These are phyloP conservation scores for Crematogaster levior DNA, from an alignment of 2,888 invertebrate species.

Conservation along the genomic window DNA sequence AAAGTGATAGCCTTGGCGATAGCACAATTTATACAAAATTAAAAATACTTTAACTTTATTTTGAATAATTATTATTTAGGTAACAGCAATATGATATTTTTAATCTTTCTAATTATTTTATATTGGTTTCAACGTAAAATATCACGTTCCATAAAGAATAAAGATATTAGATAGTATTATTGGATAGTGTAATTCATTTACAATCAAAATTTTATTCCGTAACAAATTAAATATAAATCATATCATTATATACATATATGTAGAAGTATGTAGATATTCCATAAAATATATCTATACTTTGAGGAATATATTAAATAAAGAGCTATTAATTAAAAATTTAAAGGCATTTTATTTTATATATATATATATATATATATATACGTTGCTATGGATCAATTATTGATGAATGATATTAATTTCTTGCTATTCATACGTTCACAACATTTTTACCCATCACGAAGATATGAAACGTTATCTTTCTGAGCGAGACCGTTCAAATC, in stretches of 20 bases:
- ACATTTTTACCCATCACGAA: not conserved
- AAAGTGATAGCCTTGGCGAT: too few species aligned
- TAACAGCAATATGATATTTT: too few species aligned
- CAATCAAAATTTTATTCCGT: not conserved
- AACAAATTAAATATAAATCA: not conserved
- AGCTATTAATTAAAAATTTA: not conserved
- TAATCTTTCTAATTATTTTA: not conserved
- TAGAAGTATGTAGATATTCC: not conserved
- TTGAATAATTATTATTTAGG: not conserved
- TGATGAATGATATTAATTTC: not conserved
- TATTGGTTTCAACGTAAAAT: not conserved
- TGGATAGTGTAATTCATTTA: conserved; percentile 1
- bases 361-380: not conserved
- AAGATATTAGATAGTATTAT: not conserved
- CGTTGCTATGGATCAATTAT: not conserved
- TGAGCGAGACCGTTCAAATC: conserved; percentile 41
- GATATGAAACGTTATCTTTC: conserved; percentile 30
- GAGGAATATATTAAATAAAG: not conserved
- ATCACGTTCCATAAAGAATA: not conserved
- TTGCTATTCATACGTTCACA: not conserved
- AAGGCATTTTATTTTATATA: not conserved
- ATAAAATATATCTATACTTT: not conserved
- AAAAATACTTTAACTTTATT: conserved; percentile 15
- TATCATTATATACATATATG: not conserved
- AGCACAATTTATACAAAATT: not conserved